Conservation (phyloP, 2,797 vertebrate species). For the Anabacerthia variegaticeps region DNA sequence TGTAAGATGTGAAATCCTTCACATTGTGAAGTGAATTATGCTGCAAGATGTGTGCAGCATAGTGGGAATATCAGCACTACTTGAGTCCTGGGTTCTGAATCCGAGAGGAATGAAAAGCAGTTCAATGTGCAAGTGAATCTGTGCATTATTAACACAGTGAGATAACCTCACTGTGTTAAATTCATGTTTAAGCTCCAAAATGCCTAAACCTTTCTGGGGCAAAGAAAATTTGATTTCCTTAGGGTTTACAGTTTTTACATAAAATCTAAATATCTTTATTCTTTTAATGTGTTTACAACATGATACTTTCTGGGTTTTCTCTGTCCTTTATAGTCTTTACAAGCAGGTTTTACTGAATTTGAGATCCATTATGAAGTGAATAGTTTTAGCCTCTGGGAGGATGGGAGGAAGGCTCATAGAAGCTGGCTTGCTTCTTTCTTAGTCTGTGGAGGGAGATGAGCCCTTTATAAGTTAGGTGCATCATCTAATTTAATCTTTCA, state of each 20-base stretch:
- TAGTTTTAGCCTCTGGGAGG: neutral
- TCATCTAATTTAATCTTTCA: slow-evolving; percentile 9
- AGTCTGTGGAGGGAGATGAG: neutral
- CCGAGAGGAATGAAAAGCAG: neutral
- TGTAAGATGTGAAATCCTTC: neutral
- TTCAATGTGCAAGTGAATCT: neutral
- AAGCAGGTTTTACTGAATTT: neutral
- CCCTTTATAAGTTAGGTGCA: neutral
- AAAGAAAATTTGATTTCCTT: neutral
- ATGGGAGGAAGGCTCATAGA: neutral
- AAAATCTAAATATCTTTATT: neutral
- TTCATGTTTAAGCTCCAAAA: neutral
- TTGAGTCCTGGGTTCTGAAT: neutral
- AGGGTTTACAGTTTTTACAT: neutral
- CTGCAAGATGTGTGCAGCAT: neutral
- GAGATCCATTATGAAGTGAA: neutral
- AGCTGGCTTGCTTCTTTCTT: neutral
- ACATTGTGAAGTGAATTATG: neutral
- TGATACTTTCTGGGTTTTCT: neutral
- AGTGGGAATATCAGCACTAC: neutral
- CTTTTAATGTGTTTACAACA: neutral
- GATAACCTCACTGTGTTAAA: neutral
- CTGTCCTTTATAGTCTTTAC: neutral
- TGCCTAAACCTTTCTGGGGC: neutral
- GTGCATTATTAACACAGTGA: neutral